Evolutionary conservation across 2,797 vertebrate genomes (phyloP).

Genomic region (Bovichtus diacanthus): DNA sequence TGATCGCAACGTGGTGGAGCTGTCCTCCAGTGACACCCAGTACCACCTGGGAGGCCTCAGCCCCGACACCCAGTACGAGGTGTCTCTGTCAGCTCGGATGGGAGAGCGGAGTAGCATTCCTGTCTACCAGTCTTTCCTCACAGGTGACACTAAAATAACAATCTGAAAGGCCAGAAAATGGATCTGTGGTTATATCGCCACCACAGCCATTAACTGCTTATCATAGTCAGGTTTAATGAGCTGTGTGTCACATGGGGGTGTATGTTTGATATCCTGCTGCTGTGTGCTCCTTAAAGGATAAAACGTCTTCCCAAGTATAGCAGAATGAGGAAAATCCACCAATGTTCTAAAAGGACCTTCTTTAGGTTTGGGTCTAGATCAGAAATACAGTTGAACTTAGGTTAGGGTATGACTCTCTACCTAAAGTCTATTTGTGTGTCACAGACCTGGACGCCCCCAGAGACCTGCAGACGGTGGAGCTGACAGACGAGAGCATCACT

Average conservation of each 20-base stretch:
- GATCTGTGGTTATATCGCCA: not conserved
- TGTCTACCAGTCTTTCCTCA: slow-evolving; percentile 89
- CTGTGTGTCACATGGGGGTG: slow-evolving; percentile 5
- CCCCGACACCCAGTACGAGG: slow-evolving; percentile 93
- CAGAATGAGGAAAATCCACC: not conserved
- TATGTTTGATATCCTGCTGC: slow-evolving; percentile 47
- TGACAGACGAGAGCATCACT: slow-evolving; percentile 94
- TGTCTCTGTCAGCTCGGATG: slow-evolving; percentile 88
- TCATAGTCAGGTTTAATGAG: slow-evolving; percentile 21
- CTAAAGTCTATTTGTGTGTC: slow-evolving; percentile 29
- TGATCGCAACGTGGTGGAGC: slow-evolving; percentile 87
- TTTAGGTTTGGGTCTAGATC: not conserved
- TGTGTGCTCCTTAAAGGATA: not conserved
- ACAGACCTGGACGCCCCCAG: slow-evolving; percentile 94
- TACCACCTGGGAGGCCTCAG: slow-evolving; percentile 90
- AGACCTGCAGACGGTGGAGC: slow-evolving; percentile 88
- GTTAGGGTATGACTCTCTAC: not conserved
- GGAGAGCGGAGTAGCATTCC: slow-evolving; percentile 89
- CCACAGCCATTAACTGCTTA: slow-evolving; percentile 2
- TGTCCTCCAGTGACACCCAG: slow-evolving; percentile 91
- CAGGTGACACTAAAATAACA: slow-evolving; percentile 82
- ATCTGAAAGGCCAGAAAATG: not conserved
- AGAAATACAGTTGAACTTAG: not conserved
- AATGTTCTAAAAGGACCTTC: no score
- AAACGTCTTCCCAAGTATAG: not conserved